Evolutionary conservation across 2,888 invertebrate species (phyloP), one percentile per base, ranked within the genome.

Genomic region (Polydrusus tereticollis): DNA sequence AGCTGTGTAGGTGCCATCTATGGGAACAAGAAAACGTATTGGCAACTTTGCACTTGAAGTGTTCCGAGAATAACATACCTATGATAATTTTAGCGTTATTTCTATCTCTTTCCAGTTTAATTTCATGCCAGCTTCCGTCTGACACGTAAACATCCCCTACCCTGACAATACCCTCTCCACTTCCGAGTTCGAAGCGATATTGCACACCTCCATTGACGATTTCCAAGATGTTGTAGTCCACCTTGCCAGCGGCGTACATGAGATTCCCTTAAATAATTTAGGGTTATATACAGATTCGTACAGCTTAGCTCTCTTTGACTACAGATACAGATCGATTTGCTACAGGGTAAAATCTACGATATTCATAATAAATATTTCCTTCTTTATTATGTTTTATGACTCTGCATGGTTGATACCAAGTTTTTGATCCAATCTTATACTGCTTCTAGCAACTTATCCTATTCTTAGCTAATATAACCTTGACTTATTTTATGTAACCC

Each of bases 161-260:
- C 74, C 93, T 89, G 29, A 96, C 93, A 64, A 93, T 86, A 38
- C 95, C 96, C 85, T 94, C 94, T 5, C 98, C 98, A 77, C 94
- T 93, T 18, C 98, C 98, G 77, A 97, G 89, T 84, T 98, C 95
- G 88, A 97, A 96, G 76, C 94, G 90, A 85, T 96, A 96, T 84
- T 95, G 96, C 10, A 97, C 90, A 58, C 90, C 90, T 0, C 97
- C 98, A 83, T 95, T 94, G 16, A 90, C 91, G 65, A 94, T 88
- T 89, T 98, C 97, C 68, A 98, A 87, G 77, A 94, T 90, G 79
- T 95, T 95, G 85, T 94, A 96, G 84, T 98, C 98, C 52, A 95
- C 90, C 81, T 92, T 92, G 0, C 97, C 98, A 62, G 93, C 90
- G 5, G 93, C 93, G 84, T 93, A 93, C 90, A 96, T 91, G 45